Conservation (phyloP, 2,888 invertebrate species). For the Microctonus hyperodae region DNA sequence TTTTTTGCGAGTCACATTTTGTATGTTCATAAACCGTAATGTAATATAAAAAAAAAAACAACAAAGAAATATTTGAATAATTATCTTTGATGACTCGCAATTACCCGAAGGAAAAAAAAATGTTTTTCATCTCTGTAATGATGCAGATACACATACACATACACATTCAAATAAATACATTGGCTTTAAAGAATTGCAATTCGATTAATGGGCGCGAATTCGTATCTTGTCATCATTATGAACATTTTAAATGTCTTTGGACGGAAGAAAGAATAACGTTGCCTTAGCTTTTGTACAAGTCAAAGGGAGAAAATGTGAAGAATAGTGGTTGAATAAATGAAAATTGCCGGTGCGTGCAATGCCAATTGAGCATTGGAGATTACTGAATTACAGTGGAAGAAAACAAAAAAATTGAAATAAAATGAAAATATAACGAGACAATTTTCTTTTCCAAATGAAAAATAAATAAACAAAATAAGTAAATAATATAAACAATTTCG, state of each 20-base stretch:
- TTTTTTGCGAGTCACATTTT: neutral
- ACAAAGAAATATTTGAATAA: neutral
- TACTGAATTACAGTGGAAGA: neutral
- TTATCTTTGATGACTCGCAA: neutral
- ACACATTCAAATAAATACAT: neutral
- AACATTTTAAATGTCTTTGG: slow-evolving; percentile 30
- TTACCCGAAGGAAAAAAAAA: neutral
- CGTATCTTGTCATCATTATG: slow-evolving; percentile 19
- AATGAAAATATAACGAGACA: neutral
- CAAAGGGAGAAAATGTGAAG: slow-evolving; percentile 32
- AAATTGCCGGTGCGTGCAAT: neutral
- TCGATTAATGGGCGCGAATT: slow-evolving; percentile 9
- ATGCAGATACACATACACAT: neutral
- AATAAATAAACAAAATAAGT: neutral
- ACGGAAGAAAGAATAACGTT: slow-evolving; percentile 44
- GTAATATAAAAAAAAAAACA: neutral
- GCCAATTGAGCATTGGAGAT: neutral
- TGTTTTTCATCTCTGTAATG: neutral
- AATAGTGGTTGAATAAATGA: slow-evolving; percentile 13
- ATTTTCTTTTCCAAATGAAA: slow-evolving; percentile 1
- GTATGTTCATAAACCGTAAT: neutral
- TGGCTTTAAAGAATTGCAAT: slow-evolving; percentile 14
- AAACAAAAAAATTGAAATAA: neutral
- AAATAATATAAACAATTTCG: neutral
- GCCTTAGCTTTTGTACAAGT: slow-evolving; percentile 59